Conservation (phyloP, 2,888 invertebrate genomes). For the Biston stratarius region DNA sequence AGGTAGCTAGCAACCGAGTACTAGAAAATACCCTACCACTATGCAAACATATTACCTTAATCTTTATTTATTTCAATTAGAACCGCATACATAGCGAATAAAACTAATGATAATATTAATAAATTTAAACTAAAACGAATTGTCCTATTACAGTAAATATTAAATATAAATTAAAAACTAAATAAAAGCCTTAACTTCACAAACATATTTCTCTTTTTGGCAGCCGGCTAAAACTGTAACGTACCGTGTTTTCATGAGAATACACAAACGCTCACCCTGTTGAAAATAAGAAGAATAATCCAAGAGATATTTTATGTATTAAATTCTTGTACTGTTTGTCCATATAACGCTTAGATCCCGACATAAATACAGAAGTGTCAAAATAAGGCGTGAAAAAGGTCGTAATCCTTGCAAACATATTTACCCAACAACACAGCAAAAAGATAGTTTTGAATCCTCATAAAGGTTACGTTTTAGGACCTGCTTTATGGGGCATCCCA, state of each 20-base stretch:
- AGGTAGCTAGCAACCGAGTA: too few relatives aligned
- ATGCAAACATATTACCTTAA: too few relatives aligned
- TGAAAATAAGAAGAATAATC: not conserved
- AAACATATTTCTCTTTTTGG: too few relatives aligned
- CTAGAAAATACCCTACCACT: too few relatives aligned
- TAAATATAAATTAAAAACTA: too few relatives aligned
- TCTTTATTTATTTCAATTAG: too few relatives aligned
- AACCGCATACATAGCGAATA: too few relatives aligned
- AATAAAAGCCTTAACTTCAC: too few relatives aligned
- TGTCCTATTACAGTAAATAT: too few relatives aligned
- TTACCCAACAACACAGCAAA: slow-evolving; percentile 22
- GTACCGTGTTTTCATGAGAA: not conserved
- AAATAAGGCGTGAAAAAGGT: slow-evolving; percentile 15
- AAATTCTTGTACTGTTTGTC: slow-evolving; percentile 8
- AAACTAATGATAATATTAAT: too few relatives aligned
- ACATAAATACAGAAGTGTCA: slow-evolving; percentile 21
- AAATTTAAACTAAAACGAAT: too few relatives aligned
- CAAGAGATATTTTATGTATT: slow-evolving; percentile 7
- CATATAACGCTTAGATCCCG: slow-evolving; percentile 11
- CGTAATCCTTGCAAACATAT: slow-evolving; percentile 26
- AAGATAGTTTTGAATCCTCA: slow-evolving; percentile 43
- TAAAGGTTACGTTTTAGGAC: slow-evolving; percentile 33
- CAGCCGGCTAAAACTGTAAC: not conserved
- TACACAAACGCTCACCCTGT: not conserved
- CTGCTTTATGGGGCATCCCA: slow-evolving; percentile 41